phyloP scores from a whole-genome alignment of 35 echinoderm and acorn worm genomes.

The Ophioderma brevispina region DNA sequence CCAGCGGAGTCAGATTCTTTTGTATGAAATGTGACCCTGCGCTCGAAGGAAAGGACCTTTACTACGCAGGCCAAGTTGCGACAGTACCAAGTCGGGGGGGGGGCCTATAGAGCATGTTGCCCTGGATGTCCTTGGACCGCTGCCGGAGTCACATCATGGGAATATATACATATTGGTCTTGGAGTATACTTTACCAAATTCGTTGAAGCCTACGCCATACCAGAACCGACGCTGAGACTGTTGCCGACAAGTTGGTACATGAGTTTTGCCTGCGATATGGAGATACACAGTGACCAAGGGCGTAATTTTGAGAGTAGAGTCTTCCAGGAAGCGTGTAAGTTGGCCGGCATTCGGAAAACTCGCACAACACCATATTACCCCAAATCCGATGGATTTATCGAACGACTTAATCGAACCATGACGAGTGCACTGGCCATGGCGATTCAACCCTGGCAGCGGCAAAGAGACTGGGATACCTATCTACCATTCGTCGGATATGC shows the following conservation, averaged over 20 bases:
- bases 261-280: conserved; percentile 43
- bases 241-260: conserved; percentile 29
- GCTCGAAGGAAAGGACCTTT: no score
- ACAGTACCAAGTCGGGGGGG: no score
- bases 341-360: conserved; percentile 21
- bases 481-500: conserved; percentile 17
- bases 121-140: conserved; percentile 50
- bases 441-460: conserved; percentile 3
- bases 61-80: no score
- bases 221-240: conserved; percentile 24
- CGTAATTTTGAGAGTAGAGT: conserved; percentile 27
- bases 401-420: conserved; percentile 37
- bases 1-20: no score
- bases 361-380: conserved; percentile 33
- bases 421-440: not conserved
- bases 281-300: conserved; percentile 50
- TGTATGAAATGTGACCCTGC: no score
- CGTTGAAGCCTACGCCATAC: conserved; percentile 22
- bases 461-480: conserved; percentile 40
- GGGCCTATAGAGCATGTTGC: conserved; percentile 42
- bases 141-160: not conserved
- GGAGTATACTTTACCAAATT: conserved; percentile 37
- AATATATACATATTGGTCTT: conserved; percentile 53
- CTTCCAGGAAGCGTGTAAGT: conserved; percentile 12
- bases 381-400: conserved; percentile 42